Evolutionary conservation across 2,888 invertebrate genomes (phyloP).

Genomic region (Lycocerus yunnanus): DNA sequence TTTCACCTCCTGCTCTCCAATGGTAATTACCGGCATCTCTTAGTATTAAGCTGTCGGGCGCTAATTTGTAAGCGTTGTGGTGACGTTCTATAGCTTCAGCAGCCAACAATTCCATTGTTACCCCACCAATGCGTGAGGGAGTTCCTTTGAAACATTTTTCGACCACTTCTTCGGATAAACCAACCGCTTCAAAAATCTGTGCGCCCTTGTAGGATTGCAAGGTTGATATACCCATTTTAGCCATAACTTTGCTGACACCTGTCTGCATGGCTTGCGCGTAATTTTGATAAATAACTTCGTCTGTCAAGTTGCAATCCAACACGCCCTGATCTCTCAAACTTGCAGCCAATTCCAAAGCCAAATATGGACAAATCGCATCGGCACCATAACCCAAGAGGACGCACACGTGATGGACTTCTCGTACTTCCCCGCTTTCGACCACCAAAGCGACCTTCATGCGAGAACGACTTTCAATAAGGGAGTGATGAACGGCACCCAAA

Average conservation of each 20-base stretch:
- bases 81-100: conserved; percentile 84
- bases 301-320: conserved; percentile 74
- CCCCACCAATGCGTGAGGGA: conserved; percentile 81
- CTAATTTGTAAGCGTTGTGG: conserved; percentile 71
- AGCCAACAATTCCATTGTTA: conserved; percentile 85
- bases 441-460: conserved; percentile 96
- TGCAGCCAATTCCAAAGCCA: conserved; percentile 92
- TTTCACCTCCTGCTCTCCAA: conserved; percentile 97
- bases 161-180: conserved; percentile 88
- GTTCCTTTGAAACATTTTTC: conserved; percentile 89
- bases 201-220: conserved; percentile 98
- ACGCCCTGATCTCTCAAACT: conserved; percentile 86
- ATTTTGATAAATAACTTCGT: conserved; percentile 81
- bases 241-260: conserved; percentile 82
- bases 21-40: conserved; percentile 90
- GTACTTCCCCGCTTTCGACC: conserved; percentile 94
- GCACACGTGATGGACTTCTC: conserved; percentile 96
- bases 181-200: conserved; percentile 99
- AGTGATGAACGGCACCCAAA: conserved; percentile 91
- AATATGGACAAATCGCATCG: conserved; percentile 96
- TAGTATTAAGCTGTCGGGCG: conserved; percentile 73
- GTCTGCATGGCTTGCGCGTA: conserved; percentile 78
- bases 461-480: conserved; percentile 90
- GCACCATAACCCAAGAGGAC: conserved; percentile 95
- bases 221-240: conserved; percentile 99